Conservation (phyloP, 2,113 vertebrate genomes). For the Micronisus gabar region DNA sequence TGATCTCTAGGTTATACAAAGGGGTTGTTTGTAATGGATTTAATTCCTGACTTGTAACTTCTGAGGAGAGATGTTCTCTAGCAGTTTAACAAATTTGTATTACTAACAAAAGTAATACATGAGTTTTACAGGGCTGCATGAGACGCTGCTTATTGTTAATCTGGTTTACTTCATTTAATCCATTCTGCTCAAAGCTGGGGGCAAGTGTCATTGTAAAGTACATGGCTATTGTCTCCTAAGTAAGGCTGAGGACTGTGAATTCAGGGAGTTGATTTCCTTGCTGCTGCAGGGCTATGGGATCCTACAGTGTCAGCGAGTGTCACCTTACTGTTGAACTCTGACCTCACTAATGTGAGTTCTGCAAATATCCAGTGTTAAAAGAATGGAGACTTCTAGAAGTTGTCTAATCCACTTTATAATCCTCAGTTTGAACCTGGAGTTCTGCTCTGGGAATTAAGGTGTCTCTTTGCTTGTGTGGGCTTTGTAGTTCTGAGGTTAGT, state of each 20-base stretch:
- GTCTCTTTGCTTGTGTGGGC: background rate
- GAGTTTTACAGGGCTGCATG: background rate
- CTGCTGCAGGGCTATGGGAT: background rate
- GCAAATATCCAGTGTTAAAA: background rate
- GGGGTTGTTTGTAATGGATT: background rate
- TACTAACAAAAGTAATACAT: accelerated
- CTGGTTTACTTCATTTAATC: background rate
- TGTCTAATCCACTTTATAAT: accelerated
- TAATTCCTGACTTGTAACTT: background rate
- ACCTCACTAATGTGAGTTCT: background rate
- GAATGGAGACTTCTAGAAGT: background rate
- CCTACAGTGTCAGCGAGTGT: accelerated
- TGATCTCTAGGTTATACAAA: background rate
- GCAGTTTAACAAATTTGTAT: background rate
- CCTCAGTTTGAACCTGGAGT: background rate
- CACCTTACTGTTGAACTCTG: background rate
- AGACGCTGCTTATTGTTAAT: background rate
- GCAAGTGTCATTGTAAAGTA: accelerated
- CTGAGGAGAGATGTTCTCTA: background rate
- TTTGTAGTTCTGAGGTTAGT: background rate
- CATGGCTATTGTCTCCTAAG: background rate
- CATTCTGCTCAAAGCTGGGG: background rate
- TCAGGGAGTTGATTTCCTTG: background rate
- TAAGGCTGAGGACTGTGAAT: background rate
- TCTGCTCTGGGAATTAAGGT: background rate